Evolutionary conservation across 2,113 vertebrate species (phyloP), one percentile per base, ranked within the genome.

Genomic region (Ailuropoda melanoleuca): DNA sequence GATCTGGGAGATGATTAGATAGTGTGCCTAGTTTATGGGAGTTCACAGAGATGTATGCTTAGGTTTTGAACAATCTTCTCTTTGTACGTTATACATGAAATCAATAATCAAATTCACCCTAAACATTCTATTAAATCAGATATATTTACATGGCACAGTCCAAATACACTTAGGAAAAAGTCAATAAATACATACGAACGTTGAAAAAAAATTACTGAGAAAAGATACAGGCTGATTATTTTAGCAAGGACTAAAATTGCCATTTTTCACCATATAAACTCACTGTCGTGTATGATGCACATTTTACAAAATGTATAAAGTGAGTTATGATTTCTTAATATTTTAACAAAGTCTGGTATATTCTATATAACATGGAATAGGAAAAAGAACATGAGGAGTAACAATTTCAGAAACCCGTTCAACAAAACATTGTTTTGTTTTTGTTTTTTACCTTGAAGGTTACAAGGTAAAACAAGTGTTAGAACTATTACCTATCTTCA

Each of bases 381-480:
- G 97, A 82, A 85, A 37, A 81, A 82, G 4, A 94, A 95, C 2
- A 87, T 29, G 6, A 90, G 10, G 14, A 91, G 15, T 66, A 96
- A 93, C 92, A 95, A 56, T 24, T 91, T 92, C 66, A n/a, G 0
- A 98, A 92, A 97, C 97, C 60, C 93, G 87, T 98, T 96, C 95
- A 4, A 92, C 3, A 31, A 97, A 95, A 95, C 72, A 93, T 24
- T 98, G 89, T 48, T 70, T 37, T 70, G 1, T 97, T 86, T 70
- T 98, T 96, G 94, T 93, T 95, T 97, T 95, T 95, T 97, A 98
- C 84, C 88, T 82, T 39, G 97, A 98, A 98, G 95, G 97, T 98
- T 98, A 98, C 98, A 98, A 96, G 89, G 78, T 84, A 97, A 98
- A 98, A 98, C 94, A 93, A 98, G 78, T 88, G 91, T 97, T 80